These are phyloP conservation scores for Adineta ricciae DNA, from an alignment of 2,888 invertebrate species.

Conservation along the genomic window DNA sequence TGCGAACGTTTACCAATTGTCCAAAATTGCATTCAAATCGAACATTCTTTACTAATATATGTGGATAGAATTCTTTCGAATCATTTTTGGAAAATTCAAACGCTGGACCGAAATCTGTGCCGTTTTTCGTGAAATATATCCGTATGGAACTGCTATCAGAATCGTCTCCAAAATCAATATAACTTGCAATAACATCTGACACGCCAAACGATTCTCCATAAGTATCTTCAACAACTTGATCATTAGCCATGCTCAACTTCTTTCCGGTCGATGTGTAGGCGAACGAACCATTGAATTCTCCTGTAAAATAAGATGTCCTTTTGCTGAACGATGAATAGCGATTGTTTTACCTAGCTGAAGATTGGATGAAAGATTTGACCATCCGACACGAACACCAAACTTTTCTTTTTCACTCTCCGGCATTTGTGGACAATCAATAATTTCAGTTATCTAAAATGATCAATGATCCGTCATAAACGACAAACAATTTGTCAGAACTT, in stretches of 20 bases:
- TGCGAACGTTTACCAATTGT: conserved; percentile 50
- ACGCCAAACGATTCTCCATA: conserved; percentile 65
- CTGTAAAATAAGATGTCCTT: conserved; percentile 41
- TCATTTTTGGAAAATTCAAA: conserved; percentile 55
- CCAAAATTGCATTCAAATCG: conserved; percentile 79
- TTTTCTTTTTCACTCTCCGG: conserved; percentile 51
- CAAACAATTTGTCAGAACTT: neutral
- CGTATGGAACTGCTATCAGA: conserved; percentile 61
- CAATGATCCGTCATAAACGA: neutral
- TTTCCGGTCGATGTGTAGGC: conserved; percentile 76
- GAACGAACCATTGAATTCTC: conserved; percentile 64
- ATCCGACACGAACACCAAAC: conserved; percentile 74
- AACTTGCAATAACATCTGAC: conserved; percentile 68
- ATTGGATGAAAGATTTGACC: conserved; percentile 66
- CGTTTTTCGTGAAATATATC: conserved; percentile 74
- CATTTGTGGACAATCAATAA: conserved; percentile 16
- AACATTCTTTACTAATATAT: conserved; percentile 77
- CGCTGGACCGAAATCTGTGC: conserved; percentile 65
- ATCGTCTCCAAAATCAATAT: conserved; percentile 27
- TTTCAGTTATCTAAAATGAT: conserved; percentile 22
- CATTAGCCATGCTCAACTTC: conserved; percentile 65
- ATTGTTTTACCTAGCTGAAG: conserved; percentile 58
- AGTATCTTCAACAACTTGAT: conserved; percentile 54
- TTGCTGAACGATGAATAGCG: too few relatives aligned
- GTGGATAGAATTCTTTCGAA: conserved; percentile 63